phyloP scores from a whole-genome alignment of 2,888 invertebrate genomes.

The Pocota personata region DNA sequence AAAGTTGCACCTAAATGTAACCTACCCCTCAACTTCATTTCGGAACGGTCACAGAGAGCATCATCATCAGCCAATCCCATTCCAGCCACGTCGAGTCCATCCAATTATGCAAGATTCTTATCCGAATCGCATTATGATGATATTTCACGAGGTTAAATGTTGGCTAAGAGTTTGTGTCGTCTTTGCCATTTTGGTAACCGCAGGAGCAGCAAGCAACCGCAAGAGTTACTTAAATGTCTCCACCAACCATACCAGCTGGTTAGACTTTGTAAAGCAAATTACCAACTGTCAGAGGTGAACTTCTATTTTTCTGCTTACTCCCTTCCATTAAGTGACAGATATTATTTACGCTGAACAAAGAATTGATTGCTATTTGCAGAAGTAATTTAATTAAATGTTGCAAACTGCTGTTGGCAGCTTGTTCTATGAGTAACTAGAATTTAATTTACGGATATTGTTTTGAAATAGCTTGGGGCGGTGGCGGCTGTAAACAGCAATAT shows the following conservation, averaged over 20 bases:
- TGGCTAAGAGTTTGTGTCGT: slow-evolving; percentile 44
- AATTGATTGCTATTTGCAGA: slow-evolving; percentile 38
- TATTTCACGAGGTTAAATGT: slow-evolving; percentile 69
- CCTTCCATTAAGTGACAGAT: slow-evolving; percentile 14
- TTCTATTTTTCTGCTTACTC: background rate
- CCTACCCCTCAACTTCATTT: slow-evolving; percentile 30
- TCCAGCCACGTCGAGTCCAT: slow-evolving; percentile 50
- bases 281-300: slow-evolving; percentile 52
- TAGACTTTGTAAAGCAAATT: slow-evolving; percentile 9
- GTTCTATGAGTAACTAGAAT: slow-evolving; percentile 35
- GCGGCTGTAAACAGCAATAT: background rate
- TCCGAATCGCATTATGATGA: slow-evolving; percentile 61
- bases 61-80: slow-evolving; percentile 49
- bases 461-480: background rate
- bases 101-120: slow-evolving; percentile 72
- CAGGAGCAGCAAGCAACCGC: background rate
- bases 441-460: too few relatives aligned
- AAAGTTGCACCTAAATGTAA: slow-evolving; percentile 62
- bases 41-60: slow-evolving; percentile 6
- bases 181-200: slow-evolving; percentile 53
- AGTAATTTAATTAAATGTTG: slow-evolving; percentile 52
- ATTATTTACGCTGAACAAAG: slow-evolving; percentile 50
- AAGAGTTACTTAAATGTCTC: slow-evolving; percentile 48
- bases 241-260: slow-evolving; percentile 18
- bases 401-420: background rate